Evolutionary conservation across 2,113 vertebrate genomes (phyloP), one percentile per base, ranked within the genome.

Genomic region (Muntiacus reevesi): DNA sequence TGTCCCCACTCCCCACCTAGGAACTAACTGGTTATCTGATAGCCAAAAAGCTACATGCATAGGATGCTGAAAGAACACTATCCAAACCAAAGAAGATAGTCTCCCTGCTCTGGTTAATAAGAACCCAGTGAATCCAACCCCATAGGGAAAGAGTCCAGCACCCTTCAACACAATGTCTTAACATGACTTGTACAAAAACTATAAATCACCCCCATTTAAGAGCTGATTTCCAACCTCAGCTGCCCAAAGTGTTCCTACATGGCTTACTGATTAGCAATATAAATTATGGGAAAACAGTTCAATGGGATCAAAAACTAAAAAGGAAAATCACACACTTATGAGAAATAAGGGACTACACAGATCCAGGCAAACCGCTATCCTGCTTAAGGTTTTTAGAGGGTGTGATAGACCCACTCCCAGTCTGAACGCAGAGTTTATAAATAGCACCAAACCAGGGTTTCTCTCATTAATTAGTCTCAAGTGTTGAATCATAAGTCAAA

Each of bases 81-180:
- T 88, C 55, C 78, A 92, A 96, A 87, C 60, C 96, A 47, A 94
- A 98, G 97, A 96, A 97, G 88, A 87, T 30, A 33, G 25, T 76
- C 28, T 25, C 9, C 45, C 84, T 86, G 50, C 71, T 62, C 14
- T 5, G 12, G 16, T 97, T 95, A 97, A 74, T 89, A 93, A 97
- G 50, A 50, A 92, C 60, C 40, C 60, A 96, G 71, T 92, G 84
- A 97, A 94, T 97, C 83, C 95, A 89, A 57, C 36, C 79, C 45
- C 45, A 62, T 60, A 85, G 89, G 82, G 74, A 94, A 94, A 87
- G 36, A 79, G 33, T 78, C 96, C 64, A 87, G 97, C 36, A 11
- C 54, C 60, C 74, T 97, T 97, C 94, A 94, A 67, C 90, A 92
- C 84, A 43, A 17, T 55, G 55, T 96, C 94, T 97, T 96, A 96